Evolutionary conservation across 2,888 invertebrate species (phyloP).

Genomic region (Phengaris alcon): DNA sequence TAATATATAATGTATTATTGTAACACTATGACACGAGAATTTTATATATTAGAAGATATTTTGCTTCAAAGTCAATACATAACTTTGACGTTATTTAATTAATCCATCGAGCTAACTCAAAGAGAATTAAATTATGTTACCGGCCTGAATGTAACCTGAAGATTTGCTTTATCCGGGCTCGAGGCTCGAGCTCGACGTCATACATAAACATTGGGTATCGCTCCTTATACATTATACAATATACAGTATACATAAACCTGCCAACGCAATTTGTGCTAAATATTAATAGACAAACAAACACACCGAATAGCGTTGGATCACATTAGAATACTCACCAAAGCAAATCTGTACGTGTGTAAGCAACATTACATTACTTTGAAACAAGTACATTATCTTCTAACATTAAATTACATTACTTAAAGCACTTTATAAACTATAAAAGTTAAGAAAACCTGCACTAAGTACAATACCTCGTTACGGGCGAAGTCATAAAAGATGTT

Average conservation of each 20-base stretch:
- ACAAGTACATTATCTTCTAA: not conserved
- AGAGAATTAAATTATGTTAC: conserved; percentile 4
- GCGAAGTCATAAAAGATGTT: conserved; percentile 8
- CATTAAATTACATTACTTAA: not conserved
- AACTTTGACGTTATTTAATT: not conserved
- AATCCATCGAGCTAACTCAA: not conserved
- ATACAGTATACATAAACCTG: not conserved
- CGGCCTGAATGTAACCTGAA: not conserved
- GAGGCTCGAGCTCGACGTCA: not conserved
- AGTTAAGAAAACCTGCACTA: conserved; percentile 3
- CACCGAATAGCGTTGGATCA: not conserved
- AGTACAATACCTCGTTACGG: not conserved
- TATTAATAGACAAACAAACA: conserved; percentile 18
- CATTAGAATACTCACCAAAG: too few species aligned
- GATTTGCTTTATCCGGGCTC: not conserved
- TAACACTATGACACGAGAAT: too few species aligned
- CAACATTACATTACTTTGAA: not conserved
- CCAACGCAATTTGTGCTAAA: not conserved
- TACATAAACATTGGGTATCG: not conserved
- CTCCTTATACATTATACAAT: too few species aligned
- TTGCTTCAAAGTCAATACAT: too few species aligned
- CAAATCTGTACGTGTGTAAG: too few species aligned
- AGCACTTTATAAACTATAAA: not conserved
- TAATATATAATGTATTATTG: too few species aligned
- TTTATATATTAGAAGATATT: too few species aligned